A percentile compares a stretch with the other conserved stretches of the same genome.
These are phyloP conservation scores for Pavo muticus DNA, from an alignment of 2,113 vertebrate species.

Conservation along the genomic window DNA sequence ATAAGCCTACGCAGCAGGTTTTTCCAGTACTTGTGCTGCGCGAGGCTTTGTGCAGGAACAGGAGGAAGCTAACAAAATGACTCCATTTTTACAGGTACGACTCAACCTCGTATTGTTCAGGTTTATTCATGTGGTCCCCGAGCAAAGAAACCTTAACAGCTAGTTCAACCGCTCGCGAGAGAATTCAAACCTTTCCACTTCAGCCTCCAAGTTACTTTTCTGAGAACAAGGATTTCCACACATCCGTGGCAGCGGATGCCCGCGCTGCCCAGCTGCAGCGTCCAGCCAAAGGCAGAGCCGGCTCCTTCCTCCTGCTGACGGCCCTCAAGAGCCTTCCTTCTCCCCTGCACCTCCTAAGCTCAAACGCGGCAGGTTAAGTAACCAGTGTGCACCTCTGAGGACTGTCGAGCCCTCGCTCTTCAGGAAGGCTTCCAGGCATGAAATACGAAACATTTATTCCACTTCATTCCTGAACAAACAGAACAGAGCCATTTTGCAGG, in stretches of 20 bases:
- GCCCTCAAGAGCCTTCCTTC: neutral
- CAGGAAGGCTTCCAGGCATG: neutral
- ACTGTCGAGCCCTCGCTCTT: neutral
- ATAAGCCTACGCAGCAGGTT: conserved; percentile 74
- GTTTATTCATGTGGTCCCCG: conserved; percentile 42
- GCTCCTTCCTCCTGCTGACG: neutral
- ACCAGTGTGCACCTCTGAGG: neutral
- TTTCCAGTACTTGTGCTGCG: conserved; percentile 64
- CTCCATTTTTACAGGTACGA: conserved; percentile 64
- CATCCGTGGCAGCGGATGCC: neutral
- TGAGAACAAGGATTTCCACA: neutral
- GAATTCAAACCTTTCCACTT: neutral
- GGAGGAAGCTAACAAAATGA: conserved; percentile 63
- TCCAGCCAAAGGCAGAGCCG: neutral
- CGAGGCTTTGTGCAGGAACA: conserved; percentile 55
- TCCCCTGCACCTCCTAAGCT: neutral
- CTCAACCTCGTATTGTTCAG: conserved; percentile 54
- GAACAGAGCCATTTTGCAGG: neutral
- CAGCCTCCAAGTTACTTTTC: neutral
- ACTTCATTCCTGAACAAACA: neutral
- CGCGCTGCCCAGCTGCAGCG: neutral
- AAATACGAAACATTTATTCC: neutral
- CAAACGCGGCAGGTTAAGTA: neutral
- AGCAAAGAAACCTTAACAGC: conserved; percentile 42
- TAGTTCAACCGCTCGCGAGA: neutral